Evolutionary conservation across 2,797 vertebrate species (phyloP).

Genomic region (Falco naumanni): DNA sequence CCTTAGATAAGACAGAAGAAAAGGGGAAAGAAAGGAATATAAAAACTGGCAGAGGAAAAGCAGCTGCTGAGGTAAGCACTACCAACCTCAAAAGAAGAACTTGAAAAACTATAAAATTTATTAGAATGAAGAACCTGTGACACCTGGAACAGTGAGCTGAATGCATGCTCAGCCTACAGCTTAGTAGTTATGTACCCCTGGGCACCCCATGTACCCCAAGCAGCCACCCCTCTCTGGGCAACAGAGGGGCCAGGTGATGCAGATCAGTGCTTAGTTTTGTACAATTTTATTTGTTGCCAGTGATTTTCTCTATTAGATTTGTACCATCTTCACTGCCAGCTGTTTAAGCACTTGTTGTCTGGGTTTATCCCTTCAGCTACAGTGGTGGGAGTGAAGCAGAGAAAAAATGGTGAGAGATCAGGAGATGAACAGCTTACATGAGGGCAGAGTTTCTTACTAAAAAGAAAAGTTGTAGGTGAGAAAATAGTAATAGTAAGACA

Average conservation of each 20-base stretch:
- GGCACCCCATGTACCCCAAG: not conserved
- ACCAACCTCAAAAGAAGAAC: not conserved
- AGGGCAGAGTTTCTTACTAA: not conserved
- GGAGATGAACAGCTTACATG: not conserved
- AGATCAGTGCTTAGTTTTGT: not conserved
- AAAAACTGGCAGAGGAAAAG: not conserved
- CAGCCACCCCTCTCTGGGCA: not conserved
- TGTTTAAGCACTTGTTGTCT: not conserved
- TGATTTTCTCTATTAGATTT: not conserved
- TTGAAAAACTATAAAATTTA: not conserved
- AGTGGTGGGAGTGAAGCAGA: not conserved
- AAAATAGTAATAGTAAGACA: not conserved
- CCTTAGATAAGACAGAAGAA: not conserved
- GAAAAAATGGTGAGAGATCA: not conserved
- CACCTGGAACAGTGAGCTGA: not conserved
- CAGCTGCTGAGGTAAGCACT: not conserved
- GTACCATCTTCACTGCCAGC: not conserved
- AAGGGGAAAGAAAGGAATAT: not conserved
- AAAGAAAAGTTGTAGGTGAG: not conserved
- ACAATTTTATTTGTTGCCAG: not conserved
- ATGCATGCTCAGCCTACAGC: not conserved
- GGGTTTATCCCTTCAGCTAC: not conserved
- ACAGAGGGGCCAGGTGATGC: not conserved
- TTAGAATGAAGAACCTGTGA: not conserved
- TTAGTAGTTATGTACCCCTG: accelerated